Conservation (phyloP, 2,113 vertebrate genomes). For the Diadophis punctatus region DNA sequence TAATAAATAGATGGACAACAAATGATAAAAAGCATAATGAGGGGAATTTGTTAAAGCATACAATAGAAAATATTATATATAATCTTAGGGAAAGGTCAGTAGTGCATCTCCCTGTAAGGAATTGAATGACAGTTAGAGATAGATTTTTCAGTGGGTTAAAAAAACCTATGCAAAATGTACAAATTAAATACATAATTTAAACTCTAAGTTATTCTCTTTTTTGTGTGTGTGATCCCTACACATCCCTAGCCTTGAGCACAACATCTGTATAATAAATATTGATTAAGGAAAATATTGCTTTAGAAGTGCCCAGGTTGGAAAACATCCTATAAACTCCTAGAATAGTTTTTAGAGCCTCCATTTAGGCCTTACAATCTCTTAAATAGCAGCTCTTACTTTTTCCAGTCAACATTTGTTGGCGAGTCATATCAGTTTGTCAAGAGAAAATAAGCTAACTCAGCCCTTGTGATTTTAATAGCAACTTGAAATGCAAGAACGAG, state of each 20-base stretch:
- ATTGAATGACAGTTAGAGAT: not conserved
- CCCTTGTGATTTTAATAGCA: not conserved
- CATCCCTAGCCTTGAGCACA: not conserved
- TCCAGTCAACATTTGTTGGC: not conserved
- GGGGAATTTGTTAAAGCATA: not conserved
- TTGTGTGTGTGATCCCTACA: not conserved
- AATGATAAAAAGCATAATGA: not conserved
- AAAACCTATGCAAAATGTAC: not conserved
- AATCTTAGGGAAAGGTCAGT: not conserved
- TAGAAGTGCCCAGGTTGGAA: not conserved
- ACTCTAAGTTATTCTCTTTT: not conserved
- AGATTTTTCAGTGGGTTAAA: not conserved
- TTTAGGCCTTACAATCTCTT: not conserved
- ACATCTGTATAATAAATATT: not conserved
- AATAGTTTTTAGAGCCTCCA: not conserved
- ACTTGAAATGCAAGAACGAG: not conserved
- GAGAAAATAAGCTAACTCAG: not conserved
- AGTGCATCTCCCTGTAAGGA: not conserved
- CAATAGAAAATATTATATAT: not conserved
- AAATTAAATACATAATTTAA: not conserved
- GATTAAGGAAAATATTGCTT: not conserved
- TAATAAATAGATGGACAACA: not conserved
- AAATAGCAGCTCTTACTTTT: not conserved
- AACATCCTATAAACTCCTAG: not conserved
- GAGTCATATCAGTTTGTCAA: not conserved